These are phyloP conservation scores for Rhyacophila brunnea DNA, from an alignment of 1,140 invertebrate species.

Conservation along the genomic window DNA sequence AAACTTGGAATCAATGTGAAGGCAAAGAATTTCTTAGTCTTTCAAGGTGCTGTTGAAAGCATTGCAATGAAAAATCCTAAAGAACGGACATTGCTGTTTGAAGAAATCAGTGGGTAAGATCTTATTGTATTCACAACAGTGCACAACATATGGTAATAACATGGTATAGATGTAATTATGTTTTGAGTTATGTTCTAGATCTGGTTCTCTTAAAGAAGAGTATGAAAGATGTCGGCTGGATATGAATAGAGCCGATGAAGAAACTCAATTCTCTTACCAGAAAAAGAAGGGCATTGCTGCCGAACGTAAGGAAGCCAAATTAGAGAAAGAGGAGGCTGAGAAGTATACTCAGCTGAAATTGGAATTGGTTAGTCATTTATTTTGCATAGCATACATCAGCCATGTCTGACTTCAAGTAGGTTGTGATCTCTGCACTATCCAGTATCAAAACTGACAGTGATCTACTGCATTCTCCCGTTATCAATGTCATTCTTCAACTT, in stretches of 20 bases:
- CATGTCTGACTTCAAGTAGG: too few species aligned
- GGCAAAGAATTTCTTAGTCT: constrained; percentile 99
- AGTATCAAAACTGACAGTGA: too few species aligned
- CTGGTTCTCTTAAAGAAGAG: constrained; percentile 90
- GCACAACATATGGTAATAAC: too few species aligned
- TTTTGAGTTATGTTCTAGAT: constrained; percentile 61
- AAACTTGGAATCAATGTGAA: constrained; percentile 97
- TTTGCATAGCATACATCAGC: too few species aligned
- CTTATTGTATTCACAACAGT: background rate
- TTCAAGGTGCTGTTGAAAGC: constrained; percentile 98
- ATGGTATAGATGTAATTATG: too few species aligned
- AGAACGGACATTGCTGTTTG: constrained; percentile 95
- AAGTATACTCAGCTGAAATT: constrained; percentile 93
- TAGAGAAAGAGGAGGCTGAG: constrained; percentile 98
- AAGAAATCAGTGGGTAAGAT: constrained; percentile 92
- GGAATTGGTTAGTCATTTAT: constrained; percentile 77
- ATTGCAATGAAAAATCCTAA: constrained; percentile 99
- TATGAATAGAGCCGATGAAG: constrained; percentile 96
- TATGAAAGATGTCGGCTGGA: constrained; percentile 91
- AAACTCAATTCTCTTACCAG: constrained; percentile 97
- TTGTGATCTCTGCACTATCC: too few species aligned
- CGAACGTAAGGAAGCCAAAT: constrained; percentile 95
- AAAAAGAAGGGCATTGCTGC: constrained; percentile 98
- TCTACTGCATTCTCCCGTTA: too few species aligned
- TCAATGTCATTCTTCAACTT: too few species aligned